These are phyloP conservation scores for Dendrocincla fuliginosa DNA, from an alignment of 2,797 vertebrate species.

Conservation along the genomic window DNA sequence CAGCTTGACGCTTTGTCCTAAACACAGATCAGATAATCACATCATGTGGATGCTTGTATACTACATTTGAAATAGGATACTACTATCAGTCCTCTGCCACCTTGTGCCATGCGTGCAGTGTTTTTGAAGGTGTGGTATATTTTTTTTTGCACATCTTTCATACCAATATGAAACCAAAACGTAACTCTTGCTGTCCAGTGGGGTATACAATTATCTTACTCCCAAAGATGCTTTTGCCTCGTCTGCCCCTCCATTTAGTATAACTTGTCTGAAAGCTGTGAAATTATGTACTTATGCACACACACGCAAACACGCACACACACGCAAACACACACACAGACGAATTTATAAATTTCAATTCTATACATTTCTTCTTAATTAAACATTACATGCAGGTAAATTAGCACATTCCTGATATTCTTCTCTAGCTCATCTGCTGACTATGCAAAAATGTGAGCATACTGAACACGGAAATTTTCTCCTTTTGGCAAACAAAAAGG, in stretches of 20 bases:
- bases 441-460: background rate
- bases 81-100: background rate
- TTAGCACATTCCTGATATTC: background rate
- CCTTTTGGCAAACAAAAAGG: background rate
- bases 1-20: background rate
- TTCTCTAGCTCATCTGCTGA: background rate
- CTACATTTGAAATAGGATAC: background rate
- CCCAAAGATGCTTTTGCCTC: background rate
- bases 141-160: background rate
- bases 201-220: background rate
- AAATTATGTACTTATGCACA: background rate
- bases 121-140: fast-evolving
- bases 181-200: background rate
- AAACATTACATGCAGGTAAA: background rate
- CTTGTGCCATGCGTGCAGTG: background rate
- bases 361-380: background rate
- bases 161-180: background rate
- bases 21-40: background rate
- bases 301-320: fast-evolving
- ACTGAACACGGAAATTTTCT: background rate
- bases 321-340: fast-evolving
- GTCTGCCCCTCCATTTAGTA: fast-evolving
- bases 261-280: background rate
- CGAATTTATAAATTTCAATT: background rate
- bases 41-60: background rate